Base-by-base conservation (phyloP, 2,888 invertebrate genomes). In the Lycia hirtaria region DNA sequence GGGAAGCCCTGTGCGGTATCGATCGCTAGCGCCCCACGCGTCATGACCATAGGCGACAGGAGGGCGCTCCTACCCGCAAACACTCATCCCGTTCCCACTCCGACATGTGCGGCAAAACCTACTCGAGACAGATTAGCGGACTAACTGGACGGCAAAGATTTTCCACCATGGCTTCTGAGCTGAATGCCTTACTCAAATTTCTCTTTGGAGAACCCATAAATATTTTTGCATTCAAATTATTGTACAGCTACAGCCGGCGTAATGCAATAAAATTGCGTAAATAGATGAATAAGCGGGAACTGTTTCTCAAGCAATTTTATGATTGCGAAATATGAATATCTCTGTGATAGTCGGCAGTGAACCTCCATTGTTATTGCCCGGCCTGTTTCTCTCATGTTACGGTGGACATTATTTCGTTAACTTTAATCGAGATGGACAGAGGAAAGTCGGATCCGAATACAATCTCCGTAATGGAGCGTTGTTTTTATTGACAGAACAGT, bases 1-100 rank as follows among this genome's bases (percentile, higher is more conserved):
- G 85, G 88, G 88, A 90, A 90, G 85, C 85, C 89, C 85, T 83
- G n/a, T n/a, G 77, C 71, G 76, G 82, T 91, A 91, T 91, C 83
- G 90, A 90, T 90, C 88, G 88, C 71, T 70, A 63, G 79, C 87
- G 78, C 87, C 88, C 88, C 87, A 85, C 84, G 80, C 83, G 81
- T 79, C 81, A 81, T 85, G 88, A 76, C 87, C 87, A 88, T 79
- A 83, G 89, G 85, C 89, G 88, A 87, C 90, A 86, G 80, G 77
- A 83, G 88, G 88, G 85, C 88, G 87, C 84, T 81, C 80, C 80
- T 81, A 78, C 77, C 77, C 75, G 76, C 83, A 83, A 84, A 87
- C 81, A 82, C 76, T 80, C 75, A 41, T 28, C 35, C 14, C 33
- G 45, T 45, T 33, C 22, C 40, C 75, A 67, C 70, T 73, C 33